Percentiles rank a stretch among this genome's conserved stretches.
These are phyloP conservation scores for Charina bottae DNA, from an alignment of 2,113 vertebrate species.

Conservation along the genomic window DNA sequence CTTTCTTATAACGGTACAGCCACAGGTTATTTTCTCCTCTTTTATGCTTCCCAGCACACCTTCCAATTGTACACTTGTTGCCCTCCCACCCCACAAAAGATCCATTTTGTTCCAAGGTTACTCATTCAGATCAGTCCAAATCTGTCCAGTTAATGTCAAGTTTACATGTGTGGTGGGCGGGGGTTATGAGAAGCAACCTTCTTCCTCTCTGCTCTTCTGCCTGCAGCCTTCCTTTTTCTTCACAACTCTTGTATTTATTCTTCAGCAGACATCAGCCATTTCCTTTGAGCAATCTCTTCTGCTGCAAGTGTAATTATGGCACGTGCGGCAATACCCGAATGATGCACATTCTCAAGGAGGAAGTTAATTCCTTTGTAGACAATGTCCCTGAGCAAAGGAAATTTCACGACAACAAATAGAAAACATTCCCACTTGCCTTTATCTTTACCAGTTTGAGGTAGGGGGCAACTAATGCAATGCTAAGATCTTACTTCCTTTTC, in stretches of 20 bases:
- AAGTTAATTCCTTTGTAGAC: slow-evolving; percentile 10
- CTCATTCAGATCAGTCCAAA: background rate
- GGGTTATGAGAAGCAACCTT: background rate
- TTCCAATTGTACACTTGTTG: background rate
- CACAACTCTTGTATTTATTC: background rate
- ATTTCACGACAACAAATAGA: background rate
- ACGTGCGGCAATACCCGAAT: background rate
- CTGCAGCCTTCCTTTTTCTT: background rate
- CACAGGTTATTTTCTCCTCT: background rate
- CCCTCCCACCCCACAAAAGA: background rate
- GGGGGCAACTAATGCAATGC: background rate
- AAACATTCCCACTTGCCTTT: background rate
- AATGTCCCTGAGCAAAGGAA: background rate
- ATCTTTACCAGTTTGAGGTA: background rate
- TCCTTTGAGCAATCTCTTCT: slow-evolving; percentile 9
- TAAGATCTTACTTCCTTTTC: background rate
- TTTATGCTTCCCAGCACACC: background rate
- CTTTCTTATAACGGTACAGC: background rate
- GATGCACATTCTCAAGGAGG: background rate
- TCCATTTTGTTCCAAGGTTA: background rate
- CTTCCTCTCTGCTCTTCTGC: background rate
- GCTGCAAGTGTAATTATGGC: slow-evolving; percentile 2
- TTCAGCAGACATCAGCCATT: background rate
- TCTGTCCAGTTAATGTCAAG: background rate
- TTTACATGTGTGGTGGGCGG: background rate